phyloP scores from a whole-genome alignment of 2,888 invertebrate species.

The Drosophila mimetica region DNA sequence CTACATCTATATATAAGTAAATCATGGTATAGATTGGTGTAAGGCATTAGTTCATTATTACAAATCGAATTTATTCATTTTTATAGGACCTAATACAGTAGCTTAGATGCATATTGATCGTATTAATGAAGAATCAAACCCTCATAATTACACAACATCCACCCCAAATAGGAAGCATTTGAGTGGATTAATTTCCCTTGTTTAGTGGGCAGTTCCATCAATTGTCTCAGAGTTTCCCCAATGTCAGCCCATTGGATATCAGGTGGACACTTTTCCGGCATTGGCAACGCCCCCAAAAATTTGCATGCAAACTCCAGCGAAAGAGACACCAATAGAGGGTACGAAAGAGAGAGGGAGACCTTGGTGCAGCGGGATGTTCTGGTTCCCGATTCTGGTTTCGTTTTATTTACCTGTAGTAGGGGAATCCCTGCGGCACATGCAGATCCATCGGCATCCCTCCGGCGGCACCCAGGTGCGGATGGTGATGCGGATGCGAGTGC shows the following conservation, averaged over 20 bases:
- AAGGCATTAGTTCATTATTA: too few species aligned
- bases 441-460: slow-evolving; percentile 94
- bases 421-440: slow-evolving; percentile 95
- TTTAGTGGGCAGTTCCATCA: slow-evolving; percentile 18
- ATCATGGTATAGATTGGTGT: too few species aligned
- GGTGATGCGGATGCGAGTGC: slow-evolving; percentile 73
- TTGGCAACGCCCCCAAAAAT: slow-evolving; percentile 69
- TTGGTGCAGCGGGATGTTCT: slow-evolving; percentile 37
- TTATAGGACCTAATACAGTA: too few species aligned
- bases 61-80: too few species aligned
- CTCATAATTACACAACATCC: neutral
- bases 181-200: slow-evolving; percentile 43
- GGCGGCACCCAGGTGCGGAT: slow-evolving; percentile 76
- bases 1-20: too few species aligned
- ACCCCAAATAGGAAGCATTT: slow-evolving; percentile 14
- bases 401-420: slow-evolving; percentile 91
- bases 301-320: slow-evolving; percentile 48
- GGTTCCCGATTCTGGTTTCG: slow-evolving; percentile 8
- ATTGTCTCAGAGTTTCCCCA: slow-evolving; percentile 3
- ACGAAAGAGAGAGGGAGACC: slow-evolving; percentile 4
- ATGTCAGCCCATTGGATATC: slow-evolving; percentile 59
- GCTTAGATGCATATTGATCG: too few species aligned
- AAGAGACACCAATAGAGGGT: slow-evolving; percentile 1
- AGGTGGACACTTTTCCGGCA: slow-evolving; percentile 49
- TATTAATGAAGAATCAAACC: neutral